These are phyloP conservation scores for Chanos chanos DNA, from an alignment of 2,797 vertebrate genomes.

Conservation along the genomic window DNA sequence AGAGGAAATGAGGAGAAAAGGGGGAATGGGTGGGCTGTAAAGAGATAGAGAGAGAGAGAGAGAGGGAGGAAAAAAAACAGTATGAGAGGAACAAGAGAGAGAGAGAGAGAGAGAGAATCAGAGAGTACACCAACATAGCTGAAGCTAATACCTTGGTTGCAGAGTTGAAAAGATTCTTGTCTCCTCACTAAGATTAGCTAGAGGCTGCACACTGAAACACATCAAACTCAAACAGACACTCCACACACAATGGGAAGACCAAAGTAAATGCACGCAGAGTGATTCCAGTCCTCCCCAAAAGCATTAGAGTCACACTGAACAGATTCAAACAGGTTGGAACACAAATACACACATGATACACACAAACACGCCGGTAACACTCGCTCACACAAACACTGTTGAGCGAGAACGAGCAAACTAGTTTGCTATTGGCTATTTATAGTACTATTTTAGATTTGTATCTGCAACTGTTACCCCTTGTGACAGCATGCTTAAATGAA, in stretches of 20 bases:
- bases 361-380: too few species aligned
- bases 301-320: too few species aligned
- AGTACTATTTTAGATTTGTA: too few species aligned
- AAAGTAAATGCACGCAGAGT: not conserved
- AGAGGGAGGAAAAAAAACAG: not conserved
- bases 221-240: conserved; percentile 20
- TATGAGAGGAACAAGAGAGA: not conserved
- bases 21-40: not conserved
- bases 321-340: too few species aligned
- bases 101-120: not conserved
- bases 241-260: conserved; percentile 1
- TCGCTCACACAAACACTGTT: too few species aligned
- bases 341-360: too few species aligned
- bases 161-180: conserved; percentile 2
- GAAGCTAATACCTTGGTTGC: not conserved
- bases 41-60: not conserved
- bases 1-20: not conserved
- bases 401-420: too few species aligned
- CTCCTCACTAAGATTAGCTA: conserved; percentile 7
- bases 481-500: too few species aligned
- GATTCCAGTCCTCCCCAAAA: not conserved
- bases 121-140: not conserved
- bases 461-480: too few species aligned
- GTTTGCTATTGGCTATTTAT: too few species aligned
- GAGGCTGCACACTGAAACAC: conserved; percentile 9